These are phyloP conservation scores for Bemisia tabaci DNA, from an alignment of 1,140 invertebrate species.

Conservation along the genomic window DNA sequence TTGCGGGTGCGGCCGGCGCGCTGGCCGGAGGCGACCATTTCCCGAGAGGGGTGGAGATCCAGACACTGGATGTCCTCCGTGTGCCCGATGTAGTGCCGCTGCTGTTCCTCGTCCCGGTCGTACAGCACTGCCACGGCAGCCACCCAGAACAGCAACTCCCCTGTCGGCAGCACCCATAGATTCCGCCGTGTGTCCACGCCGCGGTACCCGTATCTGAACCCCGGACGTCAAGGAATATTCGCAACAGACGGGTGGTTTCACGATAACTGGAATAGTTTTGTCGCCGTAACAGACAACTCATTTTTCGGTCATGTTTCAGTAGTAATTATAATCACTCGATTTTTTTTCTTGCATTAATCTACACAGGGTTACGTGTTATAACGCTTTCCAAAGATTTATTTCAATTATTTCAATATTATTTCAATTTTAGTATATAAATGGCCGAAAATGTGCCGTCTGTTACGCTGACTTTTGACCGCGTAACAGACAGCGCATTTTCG, in stretches of 20 bases:
- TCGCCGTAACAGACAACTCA: too few species aligned
- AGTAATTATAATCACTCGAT: too few species aligned
- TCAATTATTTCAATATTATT: too few species aligned
- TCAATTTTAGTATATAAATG: too few species aligned
- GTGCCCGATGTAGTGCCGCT: constrained; percentile 85
- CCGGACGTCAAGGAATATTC: constrained; percentile 23
- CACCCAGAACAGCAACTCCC: constrained; percentile 85
- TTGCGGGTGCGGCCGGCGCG: constrained; percentile 61
- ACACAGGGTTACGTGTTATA: too few species aligned
- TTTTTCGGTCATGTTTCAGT: too few species aligned
- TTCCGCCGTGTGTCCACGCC: constrained; percentile 76
- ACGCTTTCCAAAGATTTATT: neutral
- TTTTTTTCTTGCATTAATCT: too few species aligned
- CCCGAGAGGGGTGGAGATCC: constrained; percentile 78
- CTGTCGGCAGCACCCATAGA: constrained; percentile 79
- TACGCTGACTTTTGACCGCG: too few species aligned
- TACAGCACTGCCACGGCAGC: constrained; percentile 83
- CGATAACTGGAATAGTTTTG: too few species aligned
- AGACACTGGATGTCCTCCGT: constrained; percentile 76
- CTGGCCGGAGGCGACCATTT: constrained; percentile 84
- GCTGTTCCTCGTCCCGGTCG: constrained; percentile 75
- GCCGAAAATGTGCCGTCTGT: too few species aligned
- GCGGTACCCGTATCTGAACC: constrained; percentile 83
- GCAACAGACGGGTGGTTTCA: too few species aligned
- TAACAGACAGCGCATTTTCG: too few species aligned